Percentiles rank a stretch among this genome's conserved stretches.
Evolutionary conservation across 2,797 vertebrate species (phyloP).

Genomic region (Erpetoichthys calabaricus): DNA sequence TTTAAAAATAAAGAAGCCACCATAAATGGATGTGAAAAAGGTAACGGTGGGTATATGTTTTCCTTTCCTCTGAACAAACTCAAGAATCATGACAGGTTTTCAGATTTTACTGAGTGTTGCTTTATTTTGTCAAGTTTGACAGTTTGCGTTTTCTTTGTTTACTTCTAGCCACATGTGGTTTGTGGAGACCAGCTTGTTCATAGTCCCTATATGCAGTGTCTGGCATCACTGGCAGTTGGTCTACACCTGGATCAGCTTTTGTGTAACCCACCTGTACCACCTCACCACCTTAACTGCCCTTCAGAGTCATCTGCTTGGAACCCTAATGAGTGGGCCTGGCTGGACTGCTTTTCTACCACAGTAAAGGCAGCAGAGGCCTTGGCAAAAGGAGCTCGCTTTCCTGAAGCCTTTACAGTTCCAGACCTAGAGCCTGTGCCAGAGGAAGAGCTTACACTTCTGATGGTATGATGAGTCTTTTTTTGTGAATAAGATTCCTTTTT

Average conservation of each 20-base stretch:
- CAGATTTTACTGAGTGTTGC: no score
- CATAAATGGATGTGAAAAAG: no score
- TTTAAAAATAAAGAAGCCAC: no score
- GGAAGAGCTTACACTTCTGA: constrained; percentile 73
- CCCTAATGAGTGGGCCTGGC: constrained; percentile 85
- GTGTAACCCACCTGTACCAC: constrained; percentile 67
- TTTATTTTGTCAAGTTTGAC: background rate
- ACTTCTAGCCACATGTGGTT: constrained; percentile 74
- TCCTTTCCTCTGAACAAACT: no score
- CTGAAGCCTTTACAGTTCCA: constrained; percentile 78
- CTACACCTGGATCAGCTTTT: constrained; percentile 80
- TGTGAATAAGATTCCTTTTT: background rate
- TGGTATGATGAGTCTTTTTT: constrained; percentile 53
- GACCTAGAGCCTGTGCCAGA: constrained; percentile 85
- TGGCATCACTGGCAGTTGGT: constrained; percentile 86
- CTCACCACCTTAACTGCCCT: constrained; percentile 59
- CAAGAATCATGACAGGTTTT: no score
- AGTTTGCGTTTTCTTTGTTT: constrained; percentile 6
- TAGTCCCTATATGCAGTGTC: constrained; percentile 93
- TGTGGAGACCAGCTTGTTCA: constrained; percentile 94
- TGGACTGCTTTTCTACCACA: constrained; percentile 88
- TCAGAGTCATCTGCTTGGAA: constrained; percentile 67
- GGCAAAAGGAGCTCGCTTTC: constrained; percentile 73
- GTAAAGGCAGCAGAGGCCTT: constrained; percentile 88
- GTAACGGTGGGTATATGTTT: no score